Evolutionary conservation across 2,797 vertebrate species (phyloP).

Genomic region (Falco novaeseelandiae): DNA sequence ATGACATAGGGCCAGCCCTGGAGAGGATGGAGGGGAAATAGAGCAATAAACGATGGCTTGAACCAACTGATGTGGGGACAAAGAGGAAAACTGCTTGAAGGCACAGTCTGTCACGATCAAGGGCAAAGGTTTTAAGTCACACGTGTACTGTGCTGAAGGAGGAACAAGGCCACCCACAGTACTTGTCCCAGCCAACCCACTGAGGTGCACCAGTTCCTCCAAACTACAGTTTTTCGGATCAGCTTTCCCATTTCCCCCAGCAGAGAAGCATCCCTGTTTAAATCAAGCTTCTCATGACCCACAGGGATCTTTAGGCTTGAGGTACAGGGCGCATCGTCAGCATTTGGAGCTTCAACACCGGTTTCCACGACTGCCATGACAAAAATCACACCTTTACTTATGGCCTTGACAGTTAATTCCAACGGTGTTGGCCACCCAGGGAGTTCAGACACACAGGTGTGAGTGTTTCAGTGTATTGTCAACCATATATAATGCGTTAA

Average conservation of each 20-base stretch:
- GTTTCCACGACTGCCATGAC: neutral
- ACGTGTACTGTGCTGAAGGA: neutral
- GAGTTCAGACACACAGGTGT: neutral
- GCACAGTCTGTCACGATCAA: fast-evolving
- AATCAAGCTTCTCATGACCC: neutral
- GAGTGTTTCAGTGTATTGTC: neutral
- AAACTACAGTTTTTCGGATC: neutral
- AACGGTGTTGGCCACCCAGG: neutral
- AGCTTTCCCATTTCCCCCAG: neutral
- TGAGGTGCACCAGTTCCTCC: fast-evolving
- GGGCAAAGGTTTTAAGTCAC: neutral
- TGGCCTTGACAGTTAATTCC: neutral
- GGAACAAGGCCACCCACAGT: neutral
- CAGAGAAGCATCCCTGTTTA: neutral
- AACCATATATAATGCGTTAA: neutral
- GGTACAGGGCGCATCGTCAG: neutral
- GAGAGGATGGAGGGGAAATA: neutral
- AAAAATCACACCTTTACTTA: neutral
- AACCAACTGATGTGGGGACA: neutral
- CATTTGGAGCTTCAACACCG: neutral
- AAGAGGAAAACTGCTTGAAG: neutral
- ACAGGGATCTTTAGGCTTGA: neutral
- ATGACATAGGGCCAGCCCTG: constrained; percentile 77
- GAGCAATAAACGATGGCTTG: fast-evolving
- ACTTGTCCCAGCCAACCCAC: neutral